phyloP scores from a whole-genome alignment of 2,888 invertebrate species.

The Rotaria socialis region DNA sequence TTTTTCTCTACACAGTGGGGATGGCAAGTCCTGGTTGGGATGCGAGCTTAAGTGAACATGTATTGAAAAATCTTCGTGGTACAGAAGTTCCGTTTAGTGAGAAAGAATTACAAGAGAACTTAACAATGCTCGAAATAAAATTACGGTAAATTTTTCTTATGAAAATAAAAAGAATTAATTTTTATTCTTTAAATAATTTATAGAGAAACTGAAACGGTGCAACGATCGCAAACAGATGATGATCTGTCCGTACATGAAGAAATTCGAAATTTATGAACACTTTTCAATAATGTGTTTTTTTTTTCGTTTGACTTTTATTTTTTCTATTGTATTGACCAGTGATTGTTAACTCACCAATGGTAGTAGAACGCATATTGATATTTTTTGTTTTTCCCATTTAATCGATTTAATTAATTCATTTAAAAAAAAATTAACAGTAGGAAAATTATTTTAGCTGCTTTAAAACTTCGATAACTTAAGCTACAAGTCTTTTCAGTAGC shows the following conservation, averaged over 20 bases:
- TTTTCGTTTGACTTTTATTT: neutral
- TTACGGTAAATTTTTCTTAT: neutral
- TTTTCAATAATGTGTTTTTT: neutral
- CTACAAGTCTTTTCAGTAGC: too few relatives aligned
- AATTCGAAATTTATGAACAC: slow-evolving; percentile 22
- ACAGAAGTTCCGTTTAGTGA: neutral
- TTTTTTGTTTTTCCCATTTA: neutral
- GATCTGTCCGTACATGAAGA: neutral
- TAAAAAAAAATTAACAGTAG: neutral
- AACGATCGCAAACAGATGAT: neutral
- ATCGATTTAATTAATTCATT: neutral
- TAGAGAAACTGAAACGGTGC: neutral
- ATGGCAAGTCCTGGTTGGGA: slow-evolving; percentile 18
- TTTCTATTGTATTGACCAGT: neutral
- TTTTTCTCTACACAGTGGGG: neutral
- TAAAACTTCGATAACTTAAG: too few relatives aligned
- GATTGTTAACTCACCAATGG: neutral
- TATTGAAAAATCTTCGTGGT: slow-evolving; percentile 7
- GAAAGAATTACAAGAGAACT: slow-evolving; percentile 22
- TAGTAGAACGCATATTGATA: neutral
- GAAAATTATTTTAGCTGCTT: too few relatives aligned
- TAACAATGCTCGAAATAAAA: neutral
- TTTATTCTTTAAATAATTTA: neutral
- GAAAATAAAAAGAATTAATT: too few relatives aligned
- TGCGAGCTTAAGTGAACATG: slow-evolving; percentile 34